Evolutionary conservation across 2,113 vertebrate species (phyloP).

Genomic region (Peromyscus polionotus): DNA sequence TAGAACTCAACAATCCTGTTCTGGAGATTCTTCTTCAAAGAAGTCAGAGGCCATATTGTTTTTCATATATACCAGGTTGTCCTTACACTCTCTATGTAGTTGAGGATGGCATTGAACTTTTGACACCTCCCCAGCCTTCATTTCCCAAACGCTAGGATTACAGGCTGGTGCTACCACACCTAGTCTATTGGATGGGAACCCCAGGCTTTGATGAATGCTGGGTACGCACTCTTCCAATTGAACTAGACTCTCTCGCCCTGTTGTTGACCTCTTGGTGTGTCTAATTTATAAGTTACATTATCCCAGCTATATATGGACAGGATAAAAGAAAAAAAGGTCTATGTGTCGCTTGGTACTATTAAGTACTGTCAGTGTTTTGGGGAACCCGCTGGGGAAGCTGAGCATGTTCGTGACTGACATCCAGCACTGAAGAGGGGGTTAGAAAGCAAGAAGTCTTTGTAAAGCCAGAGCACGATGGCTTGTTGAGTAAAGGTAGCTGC

Average conservation of each 20-base stretch:
- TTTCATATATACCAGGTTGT: neutral
- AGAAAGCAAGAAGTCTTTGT: neutral
- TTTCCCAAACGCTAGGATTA: neutral
- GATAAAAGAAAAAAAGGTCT: too few relatives aligned
- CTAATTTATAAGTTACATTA: neutral
- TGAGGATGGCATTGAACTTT: neutral
- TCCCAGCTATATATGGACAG: neutral
- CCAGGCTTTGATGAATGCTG: neutral
- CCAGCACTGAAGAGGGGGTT: neutral
- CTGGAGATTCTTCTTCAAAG: neutral
- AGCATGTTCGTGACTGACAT: neutral
- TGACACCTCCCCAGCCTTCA: too few relatives aligned
- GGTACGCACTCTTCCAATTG: neutral
- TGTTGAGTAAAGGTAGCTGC: neutral
- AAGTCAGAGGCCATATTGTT: neutral
- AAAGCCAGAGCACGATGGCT: neutral
- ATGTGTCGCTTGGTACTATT: neutral
- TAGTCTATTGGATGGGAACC: neutral
- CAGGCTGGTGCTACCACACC: too few relatives aligned
- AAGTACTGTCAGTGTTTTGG: neutral
- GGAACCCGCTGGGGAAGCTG: neutral
- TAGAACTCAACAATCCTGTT: neutral
- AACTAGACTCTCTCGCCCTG: neutral
- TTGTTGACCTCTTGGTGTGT: neutral
- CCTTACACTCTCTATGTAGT: too few relatives aligned